These are phyloP conservation scores for Prinia subflava DNA, from an alignment of 2,113 vertebrate species.

Conservation along the genomic window DNA sequence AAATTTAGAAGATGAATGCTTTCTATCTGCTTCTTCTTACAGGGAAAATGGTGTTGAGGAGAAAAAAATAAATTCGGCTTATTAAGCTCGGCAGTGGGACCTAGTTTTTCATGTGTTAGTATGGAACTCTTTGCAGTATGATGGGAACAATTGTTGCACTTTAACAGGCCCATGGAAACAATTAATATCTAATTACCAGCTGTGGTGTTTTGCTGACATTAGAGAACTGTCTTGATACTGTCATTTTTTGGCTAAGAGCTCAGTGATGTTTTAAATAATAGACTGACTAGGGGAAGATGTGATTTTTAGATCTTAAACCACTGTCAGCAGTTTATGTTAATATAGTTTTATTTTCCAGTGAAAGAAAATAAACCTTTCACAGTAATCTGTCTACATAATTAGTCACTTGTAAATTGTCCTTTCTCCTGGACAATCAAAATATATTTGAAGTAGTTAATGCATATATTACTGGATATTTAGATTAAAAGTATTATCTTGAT, in stretches of 20 bases:
- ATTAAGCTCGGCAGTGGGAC: neutral
- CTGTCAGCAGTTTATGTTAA: neutral
- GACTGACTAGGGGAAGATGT: constrained; percentile 65
- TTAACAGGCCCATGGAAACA: constrained; percentile 56
- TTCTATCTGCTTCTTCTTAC: neutral
- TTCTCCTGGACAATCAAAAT: neutral
- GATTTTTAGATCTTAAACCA: constrained; percentile 14
- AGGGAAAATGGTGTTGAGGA: neutral
- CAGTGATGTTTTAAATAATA: constrained; percentile 72
- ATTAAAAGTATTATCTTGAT: neutral
- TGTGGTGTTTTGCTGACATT: constrained; percentile 62
- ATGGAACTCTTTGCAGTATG: neutral
- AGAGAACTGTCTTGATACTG: constrained; percentile 57
- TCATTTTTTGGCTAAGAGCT: constrained; percentile 67
- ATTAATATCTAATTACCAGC: constrained; percentile 58
- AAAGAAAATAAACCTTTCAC: neutral
- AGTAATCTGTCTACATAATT: neutral
- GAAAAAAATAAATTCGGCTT: neutral
- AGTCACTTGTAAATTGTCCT: neutral
- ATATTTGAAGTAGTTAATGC: neutral
- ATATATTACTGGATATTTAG: neutral
- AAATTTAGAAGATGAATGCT: neutral
- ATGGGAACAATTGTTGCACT: constrained; percentile 41
- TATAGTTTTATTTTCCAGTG: constrained; percentile 28
- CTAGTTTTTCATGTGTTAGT: constrained; percentile 1